Conservation (phyloP, 2,888 invertebrate species). For the Carpatolechia fugitivella region DNA sequence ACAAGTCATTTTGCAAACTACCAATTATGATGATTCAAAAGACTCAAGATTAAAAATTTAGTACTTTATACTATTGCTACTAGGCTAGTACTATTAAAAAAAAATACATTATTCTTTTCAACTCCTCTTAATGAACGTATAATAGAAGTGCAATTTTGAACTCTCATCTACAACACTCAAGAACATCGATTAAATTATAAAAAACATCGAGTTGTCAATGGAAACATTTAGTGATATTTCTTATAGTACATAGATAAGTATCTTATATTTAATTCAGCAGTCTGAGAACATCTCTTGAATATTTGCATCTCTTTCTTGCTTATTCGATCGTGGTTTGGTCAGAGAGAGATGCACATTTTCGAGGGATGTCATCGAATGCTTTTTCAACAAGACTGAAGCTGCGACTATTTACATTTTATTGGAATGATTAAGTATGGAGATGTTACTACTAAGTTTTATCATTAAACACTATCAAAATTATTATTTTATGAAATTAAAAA, state of each 20-base stretch:
- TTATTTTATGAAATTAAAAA: background rate
- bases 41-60: too few species aligned
- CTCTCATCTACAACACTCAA: conserved; percentile 33
- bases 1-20: too few species aligned
- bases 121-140: background rate
- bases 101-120: too few species aligned
- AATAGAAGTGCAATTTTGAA: background rate
- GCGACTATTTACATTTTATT: conserved; percentile 53
- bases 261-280: conserved; percentile 11
- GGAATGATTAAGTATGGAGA: conserved; percentile 65
- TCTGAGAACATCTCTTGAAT: conserved; percentile 20
- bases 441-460: conserved; percentile 24
- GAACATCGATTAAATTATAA: conserved; percentile 33
- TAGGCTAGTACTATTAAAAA: too few species aligned
- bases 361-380: conserved; percentile 4
- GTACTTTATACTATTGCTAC: too few species aligned
- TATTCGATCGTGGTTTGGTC: conserved; percentile 26
- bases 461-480: background rate
- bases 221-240: conserved; percentile 26
- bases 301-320: background rate
- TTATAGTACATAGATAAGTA: conserved; percentile 6
- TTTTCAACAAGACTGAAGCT: conserved; percentile 44
- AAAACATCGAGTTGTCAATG: conserved; percentile 28
- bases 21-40: too few species aligned
- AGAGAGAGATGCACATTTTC: background rate